Evolutionary conservation across 2,113 vertebrate species (phyloP).

Genomic region (Sterna hirundo): DNA sequence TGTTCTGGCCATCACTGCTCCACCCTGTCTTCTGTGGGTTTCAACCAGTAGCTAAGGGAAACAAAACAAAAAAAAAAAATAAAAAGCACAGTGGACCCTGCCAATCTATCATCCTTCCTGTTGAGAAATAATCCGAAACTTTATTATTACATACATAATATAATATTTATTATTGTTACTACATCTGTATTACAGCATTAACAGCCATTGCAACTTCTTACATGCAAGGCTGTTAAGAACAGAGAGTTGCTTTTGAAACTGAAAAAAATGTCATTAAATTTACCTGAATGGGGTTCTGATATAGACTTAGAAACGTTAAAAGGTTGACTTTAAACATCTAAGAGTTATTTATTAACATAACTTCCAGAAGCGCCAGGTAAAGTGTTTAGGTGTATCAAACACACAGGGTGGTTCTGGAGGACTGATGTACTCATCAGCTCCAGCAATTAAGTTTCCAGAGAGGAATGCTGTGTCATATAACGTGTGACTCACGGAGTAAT

Average conservation of each 20-base stretch:
- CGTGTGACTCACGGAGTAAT: background rate
- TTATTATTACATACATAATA: background rate
- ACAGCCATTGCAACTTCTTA: background rate
- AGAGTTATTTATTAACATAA: background rate
- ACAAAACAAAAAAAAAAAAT: no score
- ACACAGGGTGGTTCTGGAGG: background rate
- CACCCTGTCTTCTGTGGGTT: background rate
- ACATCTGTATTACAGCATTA: background rate
- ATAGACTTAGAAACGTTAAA: background rate
- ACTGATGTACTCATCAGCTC: background rate
- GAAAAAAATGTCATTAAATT: background rate
- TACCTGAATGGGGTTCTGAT: background rate
- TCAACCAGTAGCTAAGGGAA: background rate
- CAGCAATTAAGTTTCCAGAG: background rate
- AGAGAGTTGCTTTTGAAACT: background rate
- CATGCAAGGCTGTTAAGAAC: background rate
- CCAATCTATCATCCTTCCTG: background rate
- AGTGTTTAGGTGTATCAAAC: background rate
- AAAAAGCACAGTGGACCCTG: background rate
- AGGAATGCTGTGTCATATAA: conserved; percentile 19
- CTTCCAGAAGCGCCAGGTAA: background rate
- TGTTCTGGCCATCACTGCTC: background rate
- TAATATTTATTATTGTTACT: background rate
- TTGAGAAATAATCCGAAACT: background rate
- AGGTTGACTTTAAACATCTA: background rate